Conservation (phyloP, 2,113 vertebrate species). For the Plectropomus leopardus region DNA sequence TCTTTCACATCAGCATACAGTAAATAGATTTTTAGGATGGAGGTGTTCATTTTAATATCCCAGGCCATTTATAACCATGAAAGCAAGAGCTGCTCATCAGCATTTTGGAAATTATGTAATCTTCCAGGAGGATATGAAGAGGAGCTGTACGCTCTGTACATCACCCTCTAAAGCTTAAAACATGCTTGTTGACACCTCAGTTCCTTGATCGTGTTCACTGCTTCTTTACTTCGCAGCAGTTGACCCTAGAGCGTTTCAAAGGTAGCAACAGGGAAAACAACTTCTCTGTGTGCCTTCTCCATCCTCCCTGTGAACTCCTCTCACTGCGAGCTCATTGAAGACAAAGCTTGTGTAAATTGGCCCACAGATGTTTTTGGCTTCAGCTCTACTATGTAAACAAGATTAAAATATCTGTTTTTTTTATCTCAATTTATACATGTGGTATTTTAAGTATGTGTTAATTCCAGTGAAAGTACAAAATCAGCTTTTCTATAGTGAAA, state of each 20-base stretch:
- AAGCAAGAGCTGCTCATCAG: conserved; percentile 70
- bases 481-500: fast-evolving
- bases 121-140: conserved; percentile 57
- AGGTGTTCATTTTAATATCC: conserved; percentile 79
- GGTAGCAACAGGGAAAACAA: neutral
- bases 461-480: neutral
- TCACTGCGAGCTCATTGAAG: neutral
- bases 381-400: neutral
- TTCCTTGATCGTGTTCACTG: conserved; percentile 29
- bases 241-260: conserved; percentile 40
- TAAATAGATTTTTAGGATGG: conserved; percentile 75
- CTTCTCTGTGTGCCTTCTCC: neutral
- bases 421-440: neutral
- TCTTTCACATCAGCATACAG: conserved; percentile 69
- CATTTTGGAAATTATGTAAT: conserved; percentile 68
- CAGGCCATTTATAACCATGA: conserved; percentile 72
- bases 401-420: neutral
- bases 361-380: conserved; percentile 4
- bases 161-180: conserved; percentile 12
- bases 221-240: conserved; percentile 23
- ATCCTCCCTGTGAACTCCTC: neutral
- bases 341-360: conserved; percentile 8
- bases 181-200: conserved; percentile 5
- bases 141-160: neutral
- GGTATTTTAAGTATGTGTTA: neutral